Conservation (phyloP, 2,797 vertebrate genomes). For the Lophotriccus pileatus region DNA sequence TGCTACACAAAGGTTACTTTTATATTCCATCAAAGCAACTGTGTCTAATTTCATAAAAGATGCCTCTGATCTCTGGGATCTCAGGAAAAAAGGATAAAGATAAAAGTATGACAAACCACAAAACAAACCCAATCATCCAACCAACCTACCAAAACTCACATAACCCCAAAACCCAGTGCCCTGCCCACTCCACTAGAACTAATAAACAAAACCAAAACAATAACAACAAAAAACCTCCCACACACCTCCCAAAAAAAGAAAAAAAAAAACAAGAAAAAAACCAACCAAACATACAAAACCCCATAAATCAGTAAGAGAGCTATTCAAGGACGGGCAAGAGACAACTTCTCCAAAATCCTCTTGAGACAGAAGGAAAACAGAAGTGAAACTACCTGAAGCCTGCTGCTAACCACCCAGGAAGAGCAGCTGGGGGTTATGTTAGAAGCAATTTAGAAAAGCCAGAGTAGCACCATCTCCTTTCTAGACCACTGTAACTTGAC, state of each 20-base stretch:
- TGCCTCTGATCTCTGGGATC: neutral
- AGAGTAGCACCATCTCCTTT: neutral
- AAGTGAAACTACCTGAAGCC: neutral
- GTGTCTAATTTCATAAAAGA: neutral
- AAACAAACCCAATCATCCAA: neutral
- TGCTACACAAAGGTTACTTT: neutral
- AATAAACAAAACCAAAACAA: neutral
- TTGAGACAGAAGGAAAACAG: neutral
- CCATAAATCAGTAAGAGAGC: too few species aligned
- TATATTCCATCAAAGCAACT: neutral
- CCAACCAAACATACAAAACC: too few species aligned
- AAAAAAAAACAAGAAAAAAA: too few species aligned
- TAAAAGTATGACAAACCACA: neutral
- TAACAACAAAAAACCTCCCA: too few species aligned
- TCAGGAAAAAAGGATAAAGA: neutral
- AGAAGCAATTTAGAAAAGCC: neutral
- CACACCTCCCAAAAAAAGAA: too few species aligned
- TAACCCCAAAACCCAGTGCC: neutral
- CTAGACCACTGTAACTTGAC: neutral
- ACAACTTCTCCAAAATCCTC: neutral
- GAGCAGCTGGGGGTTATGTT: neutral
- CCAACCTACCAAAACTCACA: neutral
- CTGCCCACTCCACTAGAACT: accelerated
- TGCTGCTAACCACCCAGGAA: neutral
- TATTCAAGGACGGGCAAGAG: neutral